Base-by-base conservation (phyloP, 2,888 invertebrate genomes). In the Byasa hedistus region DNA sequence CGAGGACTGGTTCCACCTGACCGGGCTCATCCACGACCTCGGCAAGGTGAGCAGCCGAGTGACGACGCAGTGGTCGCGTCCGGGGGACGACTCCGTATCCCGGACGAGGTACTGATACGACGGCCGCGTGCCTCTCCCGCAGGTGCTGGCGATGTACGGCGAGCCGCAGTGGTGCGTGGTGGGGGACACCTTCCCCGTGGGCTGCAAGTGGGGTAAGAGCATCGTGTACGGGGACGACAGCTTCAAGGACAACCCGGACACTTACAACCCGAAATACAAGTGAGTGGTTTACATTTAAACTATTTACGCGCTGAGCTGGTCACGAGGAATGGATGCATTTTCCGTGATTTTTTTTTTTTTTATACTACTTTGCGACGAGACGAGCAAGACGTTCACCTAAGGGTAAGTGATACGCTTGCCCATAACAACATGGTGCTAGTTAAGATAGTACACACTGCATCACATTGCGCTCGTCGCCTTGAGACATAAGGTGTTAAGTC, bases 131-230 rank as follows among this genome's bases (percentile, higher is more conserved):
- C 17, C 19, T 5, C 48, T 3, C 5, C n/a, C 19, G 19, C 74
- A 96, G 95, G 92, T 96, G 27, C 95, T 97, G 96, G 96, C 95
- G 2, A 95, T 97, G 77, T 96, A 95, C 80, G 95, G 93, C 21
- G 98, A 98, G 84, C 97, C 97, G 0, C 98, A 98, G 81, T 99
- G 98, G 97, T 96, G 97, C 57, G 97, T 98, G 15, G 98, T 98
- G 21, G 99, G 99, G 0, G 99, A 99, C 83, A 99, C 99, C 0
- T 99, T 98, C 83, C 96, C 96, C 0, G 97, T 99, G 3, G 99
- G 99, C 10, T 99, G 99, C 84, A 92, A 93, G 61, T 98, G 97
- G 94, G 95, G 94, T 0, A 90, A 95, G 48, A 69, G 48, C 70
- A 78, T 98, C 75, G 98, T 97, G 0, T 98, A 97, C 82, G 93